These are phyloP conservation scores for Tor tambroides DNA, from an alignment of 2,113 vertebrate species.

Conservation along the genomic window DNA sequence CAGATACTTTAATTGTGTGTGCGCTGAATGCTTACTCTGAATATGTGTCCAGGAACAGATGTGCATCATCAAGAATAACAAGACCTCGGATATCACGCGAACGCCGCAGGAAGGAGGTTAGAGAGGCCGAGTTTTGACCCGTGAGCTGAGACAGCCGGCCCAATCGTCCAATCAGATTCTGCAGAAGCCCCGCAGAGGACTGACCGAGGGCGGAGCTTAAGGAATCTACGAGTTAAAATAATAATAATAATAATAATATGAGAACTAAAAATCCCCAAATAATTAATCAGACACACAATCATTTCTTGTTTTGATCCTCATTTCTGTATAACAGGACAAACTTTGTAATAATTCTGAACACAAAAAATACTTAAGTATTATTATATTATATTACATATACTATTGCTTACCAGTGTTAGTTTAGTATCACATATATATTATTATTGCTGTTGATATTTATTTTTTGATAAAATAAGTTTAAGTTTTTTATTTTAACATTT, in stretches of 20 bases:
- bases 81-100: slow-evolving; percentile 81
- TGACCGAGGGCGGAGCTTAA: slow-evolving; percentile 76
- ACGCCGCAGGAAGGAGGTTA: slow-evolving; percentile 87
- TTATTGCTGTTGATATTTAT: background rate
- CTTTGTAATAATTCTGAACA: background rate
- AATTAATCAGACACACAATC: background rate
- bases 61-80: slow-evolving; percentile 86
- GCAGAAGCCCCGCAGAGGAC: slow-evolving; percentile 79
- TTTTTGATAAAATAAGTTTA: background rate
- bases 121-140: slow-evolving; percentile 89
- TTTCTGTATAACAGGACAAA: background rate
- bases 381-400: background rate
- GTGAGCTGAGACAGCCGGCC: slow-evolving; percentile 90
- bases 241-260: background rate
- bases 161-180: slow-evolving; percentile 84
- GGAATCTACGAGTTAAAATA: slow-evolving; percentile 78
- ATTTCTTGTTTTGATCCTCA: background rate
- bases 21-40: slow-evolving; percentile 80
- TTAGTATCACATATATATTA: background rate
- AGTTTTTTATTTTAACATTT: background rate
- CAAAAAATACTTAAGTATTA: background rate
- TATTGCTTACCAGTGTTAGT: background rate
- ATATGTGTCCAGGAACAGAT: slow-evolving; percentile 89
- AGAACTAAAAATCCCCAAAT: background rate
- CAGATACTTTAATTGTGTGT: slow-evolving; percentile 3